These are phyloP conservation scores for Bombus fervidus DNA, from an alignment of 1,140 invertebrate species.

Conservation along the genomic window DNA sequence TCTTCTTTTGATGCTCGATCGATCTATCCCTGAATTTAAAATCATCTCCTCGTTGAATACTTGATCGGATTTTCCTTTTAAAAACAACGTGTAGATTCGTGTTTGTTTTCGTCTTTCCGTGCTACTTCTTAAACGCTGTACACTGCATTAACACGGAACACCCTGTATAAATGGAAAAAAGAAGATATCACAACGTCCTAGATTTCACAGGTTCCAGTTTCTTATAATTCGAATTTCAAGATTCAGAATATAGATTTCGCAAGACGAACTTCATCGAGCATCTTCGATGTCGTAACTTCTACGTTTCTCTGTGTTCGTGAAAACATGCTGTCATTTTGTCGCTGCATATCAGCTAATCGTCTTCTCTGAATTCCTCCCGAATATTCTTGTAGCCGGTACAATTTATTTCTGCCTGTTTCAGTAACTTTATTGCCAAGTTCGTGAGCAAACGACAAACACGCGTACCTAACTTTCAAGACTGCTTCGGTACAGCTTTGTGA, in stretches of 20 bases:
- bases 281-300: neutral
- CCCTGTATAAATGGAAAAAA: no score
- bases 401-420: constrained; percentile 40
- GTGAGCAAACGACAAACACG: constrained; percentile 30
- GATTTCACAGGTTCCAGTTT: neutral
- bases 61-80: neutral
- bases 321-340: neutral
- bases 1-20: neutral
- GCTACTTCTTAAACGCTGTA: neutral
- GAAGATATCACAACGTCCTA: no score
- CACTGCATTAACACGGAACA: no score
- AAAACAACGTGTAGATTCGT: neutral
- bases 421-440: constrained; percentile 15
- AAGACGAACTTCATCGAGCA: neutral
- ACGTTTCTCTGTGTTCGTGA: neutral
- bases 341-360: neutral
- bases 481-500: neutral
- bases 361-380: constrained; percentile 18
- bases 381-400: constrained; percentile 4
- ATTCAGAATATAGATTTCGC: neutral
- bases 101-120: neutral
- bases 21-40: neutral
- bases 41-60: neutral
- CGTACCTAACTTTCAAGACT: constrained; percentile 10
- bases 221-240: neutral